Base-by-base conservation (phyloP, 1,140 invertebrate species). In the Lepidurus apus region DNA sequence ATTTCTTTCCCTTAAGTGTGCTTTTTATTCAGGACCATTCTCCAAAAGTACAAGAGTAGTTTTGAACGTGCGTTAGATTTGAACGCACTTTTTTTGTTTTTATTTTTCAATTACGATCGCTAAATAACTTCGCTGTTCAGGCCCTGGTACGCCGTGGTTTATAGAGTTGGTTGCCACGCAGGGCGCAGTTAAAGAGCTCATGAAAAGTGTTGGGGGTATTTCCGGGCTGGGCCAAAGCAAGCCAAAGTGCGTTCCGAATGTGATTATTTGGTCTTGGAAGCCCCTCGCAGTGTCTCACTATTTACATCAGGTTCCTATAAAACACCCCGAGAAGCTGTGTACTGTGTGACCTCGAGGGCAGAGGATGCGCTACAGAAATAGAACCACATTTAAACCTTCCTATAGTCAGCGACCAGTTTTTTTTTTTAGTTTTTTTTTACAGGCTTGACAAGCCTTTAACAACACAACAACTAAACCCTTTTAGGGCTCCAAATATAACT, bases 221-320 rank as follows among this genome's bases (percentile, higher is more conserved):
- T 65, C 53, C 53, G 53, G 53, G 21, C 53, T 34, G 34, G 34
- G 34, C 34, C 3, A 34, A 34, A 34, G 34, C 4, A 34, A 34
- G 53, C 21, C 6, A 65, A 65, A 21, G 53, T n/a, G 53, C 13
- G 17, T 65, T 65, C 53, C 53, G 21, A 65, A 65, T 65, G 17
- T 65, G 53, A 65, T 65, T 65, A 65, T 65, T 65, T 65, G 21
- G 53, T 65, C 53, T 21, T 65, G 53, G 53, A 21, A 65, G 21
- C 17, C 53, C 53, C 21, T 65, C 4, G 34, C 53, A 9, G 53
- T 65, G 53, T 13, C 53, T 65, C 53, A 65, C 17, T 65, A 65
- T 65, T 65, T 65, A 65, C 53, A 65, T 13, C 53, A 17, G 6
- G 53, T 7, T 65, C 53, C 53, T 13, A 34, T 34, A 34, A 34